Conservation (phyloP, 2,888 invertebrate species). For the Parthenolecanium corni region DNA sequence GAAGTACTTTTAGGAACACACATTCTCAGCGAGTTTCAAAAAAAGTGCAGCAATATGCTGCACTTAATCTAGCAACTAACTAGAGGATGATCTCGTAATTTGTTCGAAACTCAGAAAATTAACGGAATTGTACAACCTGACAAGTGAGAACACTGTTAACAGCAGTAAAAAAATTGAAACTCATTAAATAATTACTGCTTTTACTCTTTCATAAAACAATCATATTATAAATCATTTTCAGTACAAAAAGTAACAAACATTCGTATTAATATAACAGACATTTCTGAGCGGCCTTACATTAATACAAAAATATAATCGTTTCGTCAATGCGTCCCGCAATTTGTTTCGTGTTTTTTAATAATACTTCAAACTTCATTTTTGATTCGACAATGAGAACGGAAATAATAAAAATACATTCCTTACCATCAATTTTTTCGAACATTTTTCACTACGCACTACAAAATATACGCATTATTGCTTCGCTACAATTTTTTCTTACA, state of each 20-base stretch:
- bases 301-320: background rate
- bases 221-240: background rate
- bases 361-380: background rate
- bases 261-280: conserved; percentile 4
- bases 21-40: no score
- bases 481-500: conserved; percentile 3
- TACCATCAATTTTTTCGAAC: background rate
- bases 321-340: background rate
- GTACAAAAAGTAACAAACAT: conserved; percentile 20
- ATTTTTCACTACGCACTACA: background rate
- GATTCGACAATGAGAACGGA: background rate
- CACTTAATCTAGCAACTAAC: no score
- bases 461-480: conserved; percentile 8
- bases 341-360: background rate
- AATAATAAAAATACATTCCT: background rate
- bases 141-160: no score
- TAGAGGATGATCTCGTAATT: no score
- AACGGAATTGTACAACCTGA: no score
- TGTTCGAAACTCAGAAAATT: no score
- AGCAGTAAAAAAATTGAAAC: no score
- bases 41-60: no score
- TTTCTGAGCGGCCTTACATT: conserved; percentile 19
- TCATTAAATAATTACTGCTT: no score
- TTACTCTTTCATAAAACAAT: background rate
- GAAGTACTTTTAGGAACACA: no score